Percentiles rank a stretch among this genome's conserved stretches.
These are phyloP conservation scores for Heliconius melpomene DNA, from an alignment of 1,140 invertebrate species.

Conservation along the genomic window DNA sequence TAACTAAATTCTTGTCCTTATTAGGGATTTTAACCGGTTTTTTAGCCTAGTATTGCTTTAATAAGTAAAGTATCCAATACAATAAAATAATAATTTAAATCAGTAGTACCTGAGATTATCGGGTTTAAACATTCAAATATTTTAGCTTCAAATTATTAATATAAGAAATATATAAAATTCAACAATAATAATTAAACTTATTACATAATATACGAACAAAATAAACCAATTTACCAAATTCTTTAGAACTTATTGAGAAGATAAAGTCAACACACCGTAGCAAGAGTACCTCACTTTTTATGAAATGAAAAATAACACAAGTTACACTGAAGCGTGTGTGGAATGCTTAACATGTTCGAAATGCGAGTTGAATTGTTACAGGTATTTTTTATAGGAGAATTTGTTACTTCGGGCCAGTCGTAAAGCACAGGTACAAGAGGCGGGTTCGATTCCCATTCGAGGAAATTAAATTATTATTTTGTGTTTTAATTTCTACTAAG, in stretches of 20 bases:
- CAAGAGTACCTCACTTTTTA: constrained; percentile 14
- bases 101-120: no score
- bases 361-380: constrained; percentile 17
- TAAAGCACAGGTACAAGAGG: no score
- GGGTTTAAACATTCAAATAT: no score
- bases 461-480: no score
- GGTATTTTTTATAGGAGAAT: not conserved
- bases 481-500: not conserved
- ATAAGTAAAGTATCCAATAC: no score
- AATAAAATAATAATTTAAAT: no score
- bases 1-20: no score
- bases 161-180: not conserved
- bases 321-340: constrained; percentile 12
- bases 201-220: not conserved
- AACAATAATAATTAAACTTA: not conserved
- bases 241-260: not conserved
- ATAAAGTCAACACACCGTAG: constrained; percentile 10
- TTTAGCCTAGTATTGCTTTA: no score
- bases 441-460: no score
- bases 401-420: not conserved
- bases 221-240: not conserved
- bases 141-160: no score
- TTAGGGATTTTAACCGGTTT: no score
- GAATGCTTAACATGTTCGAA: constrained; percentile 2
- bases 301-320: constrained; percentile 28